Conservation (phyloP, 92 coral and sea anemone genomes). For the Actinernus sp. region DNA sequence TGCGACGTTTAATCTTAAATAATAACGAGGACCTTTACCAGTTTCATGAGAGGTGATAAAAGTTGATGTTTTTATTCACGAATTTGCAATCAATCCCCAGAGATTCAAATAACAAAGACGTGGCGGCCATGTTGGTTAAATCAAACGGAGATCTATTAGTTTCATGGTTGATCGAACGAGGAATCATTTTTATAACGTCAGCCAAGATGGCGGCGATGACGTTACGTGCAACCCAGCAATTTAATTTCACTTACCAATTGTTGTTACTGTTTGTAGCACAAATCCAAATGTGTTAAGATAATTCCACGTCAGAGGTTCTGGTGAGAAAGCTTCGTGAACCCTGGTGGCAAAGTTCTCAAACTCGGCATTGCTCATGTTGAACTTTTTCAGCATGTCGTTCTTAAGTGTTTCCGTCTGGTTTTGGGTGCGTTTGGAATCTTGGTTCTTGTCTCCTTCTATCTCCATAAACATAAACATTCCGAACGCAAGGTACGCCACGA, state of each 20-base stretch:
- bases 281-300: constrained; percentile 15
- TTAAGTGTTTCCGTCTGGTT: neutral
- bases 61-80: neutral
- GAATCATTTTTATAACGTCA: too few relatives aligned
- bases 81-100: too few relatives aligned
- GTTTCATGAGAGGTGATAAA: neutral
- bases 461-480: constrained; percentile 32
- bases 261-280: constrained; percentile 22
- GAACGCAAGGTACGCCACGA: constrained; percentile 10
- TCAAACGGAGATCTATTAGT: too few relatives aligned
- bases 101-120: too few relatives aligned
- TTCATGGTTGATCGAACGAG: too few relatives aligned
- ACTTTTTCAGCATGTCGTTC: constrained; percentile 3
- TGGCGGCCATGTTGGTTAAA: too few relatives aligned
- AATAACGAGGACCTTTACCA: too few relatives aligned
- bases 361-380: constrained; percentile 15
- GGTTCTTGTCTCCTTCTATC: constrained; percentile 13
- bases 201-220: too few relatives aligned
- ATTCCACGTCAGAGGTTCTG: constrained; percentile 2
- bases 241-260: constrained; percentile 31
- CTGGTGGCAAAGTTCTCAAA: neutral
- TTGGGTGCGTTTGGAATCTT: constrained; percentile 3
- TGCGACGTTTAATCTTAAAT: too few relatives aligned
- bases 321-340: constrained; percentile 4
- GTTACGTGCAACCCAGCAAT: too few relatives aligned